Evolutionary conservation across 2,113 vertebrate genomes (phyloP), one percentile per base, ranked within the genome.

Genomic region (Ochotona curzoniae): DNA sequence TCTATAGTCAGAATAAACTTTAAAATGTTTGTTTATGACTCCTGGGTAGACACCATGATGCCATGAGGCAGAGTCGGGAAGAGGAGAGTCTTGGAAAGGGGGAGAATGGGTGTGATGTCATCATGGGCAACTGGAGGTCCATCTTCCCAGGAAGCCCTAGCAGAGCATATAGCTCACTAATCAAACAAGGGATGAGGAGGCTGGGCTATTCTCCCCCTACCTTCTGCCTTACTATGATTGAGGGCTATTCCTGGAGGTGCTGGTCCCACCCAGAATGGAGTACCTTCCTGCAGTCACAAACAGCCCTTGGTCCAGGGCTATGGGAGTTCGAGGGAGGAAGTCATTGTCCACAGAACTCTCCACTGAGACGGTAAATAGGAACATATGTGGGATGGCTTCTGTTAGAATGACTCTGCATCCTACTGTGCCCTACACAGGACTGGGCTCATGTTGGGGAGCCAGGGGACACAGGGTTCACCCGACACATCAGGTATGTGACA

Each of bases 141-240:
- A 0, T 47, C 23, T 14, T 5, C 1, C 30, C 13, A 1, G 3
- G 32, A 18, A 57, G 5, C 7, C 4, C 5, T 4, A 8, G 8
- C 17, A 69, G 1, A 28, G 11, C 0, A 0, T 10, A 6, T 7
- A 4, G 14, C 28, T 11, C 25, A 9, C 14, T 5, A 26, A 18
- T 32, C 25, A 57, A 63, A 71, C 7, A 2, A 26, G 26, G 21
- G 0, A 7, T 0, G 0, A 54, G 70, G 44, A 54, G 35, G 1
- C 20, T 5, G 17, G 47, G 23, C 11, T 4, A 4, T 32, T 32
- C 35, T 23, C 26, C 17, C 1, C 2, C 28, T 12, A 12, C 4
- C 20, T 71, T 17, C 73, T 17, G 1, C 7, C 12, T 66, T 60
- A 1, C 14, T 2, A 6, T 1, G 26, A 15, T 23, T 23, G 66